Percentiles rank a stretch among this genome's conserved stretches.
Conservation (phyloP, 2,797 vertebrate species). For the Luscinia luscinia region DNA sequence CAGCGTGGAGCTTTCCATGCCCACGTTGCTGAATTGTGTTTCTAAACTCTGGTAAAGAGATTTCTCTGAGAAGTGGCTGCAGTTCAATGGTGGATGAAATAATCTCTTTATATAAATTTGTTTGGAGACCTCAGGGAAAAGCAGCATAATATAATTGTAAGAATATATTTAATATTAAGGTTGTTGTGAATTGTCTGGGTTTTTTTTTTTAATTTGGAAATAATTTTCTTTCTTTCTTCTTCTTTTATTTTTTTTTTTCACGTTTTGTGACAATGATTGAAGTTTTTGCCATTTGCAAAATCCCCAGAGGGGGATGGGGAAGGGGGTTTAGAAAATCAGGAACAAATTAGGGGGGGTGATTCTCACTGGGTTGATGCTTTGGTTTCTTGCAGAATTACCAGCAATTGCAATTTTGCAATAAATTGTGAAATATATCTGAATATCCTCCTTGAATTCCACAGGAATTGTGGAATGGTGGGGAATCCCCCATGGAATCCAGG, state of each 20-base stretch:
- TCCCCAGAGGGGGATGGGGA: neutral
- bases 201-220: neutral
- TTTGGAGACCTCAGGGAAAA: constrained; percentile 50
- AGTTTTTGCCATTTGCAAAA: neutral
- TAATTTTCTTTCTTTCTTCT: neutral
- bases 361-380: neutral
- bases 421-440: neutral
- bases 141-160: constrained; percentile 37
- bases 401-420: neutral
- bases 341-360: neutral
- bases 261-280: neutral
- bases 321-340: neutral
- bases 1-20: neutral
- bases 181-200: constrained; percentile 1
- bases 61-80: constrained; percentile 64
- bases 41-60: constrained; percentile 36
- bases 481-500: neutral
- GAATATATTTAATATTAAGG: constrained; percentile 70
- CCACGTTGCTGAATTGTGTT: constrained; percentile 30
- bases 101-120: constrained; percentile 63
- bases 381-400: neutral
- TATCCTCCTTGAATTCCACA: neutral
- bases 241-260: neutral
- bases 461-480: neutral
- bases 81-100: constrained; percentile 70